Base-by-base conservation (phyloP, 1,140 invertebrate genomes). In the Drosophila ogumai region DNA sequence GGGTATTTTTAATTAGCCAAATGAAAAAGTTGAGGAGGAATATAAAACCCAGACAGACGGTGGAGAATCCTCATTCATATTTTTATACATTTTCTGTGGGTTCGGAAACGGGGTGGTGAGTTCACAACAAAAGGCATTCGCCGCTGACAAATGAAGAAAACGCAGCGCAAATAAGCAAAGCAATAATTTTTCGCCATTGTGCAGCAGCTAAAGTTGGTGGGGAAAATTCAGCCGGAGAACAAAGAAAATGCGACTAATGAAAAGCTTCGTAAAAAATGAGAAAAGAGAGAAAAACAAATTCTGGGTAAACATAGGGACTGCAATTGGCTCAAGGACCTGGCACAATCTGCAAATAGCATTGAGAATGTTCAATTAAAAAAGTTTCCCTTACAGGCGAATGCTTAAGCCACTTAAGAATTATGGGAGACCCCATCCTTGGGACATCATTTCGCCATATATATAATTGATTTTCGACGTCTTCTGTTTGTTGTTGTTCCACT, bases 1-100 rank as follows among this genome's bases (percentile, higher is more conserved):
- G 72, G 79, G 84, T 67, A 90, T 81, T 90, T 90, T 90, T 90
- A 90, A 90, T 90, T 90, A 90, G 86, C 78, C 85, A 85, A 90
- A 90, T 90, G 85, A 90, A 90, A 90, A 90, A 90, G 78, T 90
- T 90, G 60, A 85, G 19, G n/a, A 79, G 28, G 40, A 90, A 85
- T 86, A 79, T 78, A 55, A 86, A 79, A 46, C 59, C 52, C 31
- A 56, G 54, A 46, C 34, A 69, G 52, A 41, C 56, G n/a, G 12
- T 10, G 66, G 40, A 60, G 59, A 72, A 63, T 66, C 60, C 38
- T 57, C 59, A 66, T 72, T 73, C 40, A 72, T 73, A 72, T 38
- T 50, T 65, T 66, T 72, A 50, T 49, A 75, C 60, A 72, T 69
- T 76, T 81, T 46, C 46, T 54, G 56, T 52, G 65, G 25, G 66